Base-by-base conservation (phyloP, 1,140 invertebrate species). In the Macrocentrus cingulum region DNA sequence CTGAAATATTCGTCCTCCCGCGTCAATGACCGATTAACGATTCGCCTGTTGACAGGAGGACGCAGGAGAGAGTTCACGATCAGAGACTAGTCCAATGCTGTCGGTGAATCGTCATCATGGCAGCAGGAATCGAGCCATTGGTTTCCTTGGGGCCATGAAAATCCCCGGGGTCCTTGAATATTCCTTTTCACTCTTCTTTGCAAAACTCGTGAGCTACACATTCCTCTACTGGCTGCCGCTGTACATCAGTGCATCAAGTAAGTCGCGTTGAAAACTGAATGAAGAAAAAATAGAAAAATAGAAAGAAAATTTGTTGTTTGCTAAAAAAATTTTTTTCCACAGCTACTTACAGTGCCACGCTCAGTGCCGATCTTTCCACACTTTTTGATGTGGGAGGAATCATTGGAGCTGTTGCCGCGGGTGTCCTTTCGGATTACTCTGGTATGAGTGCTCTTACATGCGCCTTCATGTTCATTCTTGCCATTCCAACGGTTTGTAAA, bases 201-300 rank as follows among this genome's bases (percentile, higher is more conserved):
- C 94, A n/a, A 99, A 98, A 79, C 83, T 98, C 4, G 95, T 98
- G 50, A 95, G 91, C 71, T 98, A 99, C 72, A 98, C 95, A 54
- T 98, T 98, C 79, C 84, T 98, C 8, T 98, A 91, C 74, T 99
- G 96, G 95, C 81, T 99, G 62, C 96, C 96, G 42, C 77, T 88
- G 11, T 98, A 97, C 66, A 94, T 99, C 50, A 85, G 87, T 45
- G 81, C 83, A 51, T 90, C 90, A 59, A 91, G 94, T 96, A 73
- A 88, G 86, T 85, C 66, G 51, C 25, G 37, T 42, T 37, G 23
- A 42, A 22, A 41, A 36, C 29, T 23, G 52, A 48, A 18, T 55
- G 46, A 48, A 9, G 25, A 16, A 19, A 36, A 41, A 44, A 44
- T 19, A 16, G 15, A 9, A 44, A 44, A 44, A 19, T 16, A 44